A percentile compares a stretch with the other conserved stretches of the same genome.
These are phyloP conservation scores for Mus caroli DNA, from an alignment of 2,797 vertebrate genomes.

Conservation along the genomic window DNA sequence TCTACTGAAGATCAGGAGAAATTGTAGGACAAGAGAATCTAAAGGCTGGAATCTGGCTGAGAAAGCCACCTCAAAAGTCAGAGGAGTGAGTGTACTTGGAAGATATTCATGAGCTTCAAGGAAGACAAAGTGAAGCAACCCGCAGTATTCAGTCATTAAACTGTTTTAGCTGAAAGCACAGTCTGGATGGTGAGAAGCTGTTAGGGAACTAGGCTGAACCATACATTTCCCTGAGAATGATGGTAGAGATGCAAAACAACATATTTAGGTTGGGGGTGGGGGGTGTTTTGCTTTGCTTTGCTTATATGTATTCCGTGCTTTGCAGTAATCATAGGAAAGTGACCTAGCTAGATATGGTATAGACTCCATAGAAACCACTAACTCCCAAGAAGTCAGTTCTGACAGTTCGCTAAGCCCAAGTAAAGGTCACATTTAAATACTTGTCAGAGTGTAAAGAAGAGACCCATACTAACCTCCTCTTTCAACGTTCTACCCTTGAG, in stretches of 20 bases:
- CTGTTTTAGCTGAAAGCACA: not conserved
- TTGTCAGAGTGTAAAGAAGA: not conserved
- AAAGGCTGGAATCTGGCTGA: not conserved
- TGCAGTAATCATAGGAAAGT: not conserved
- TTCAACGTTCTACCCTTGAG: not conserved
- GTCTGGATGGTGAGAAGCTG: not conserved
- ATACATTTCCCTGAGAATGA: not conserved
- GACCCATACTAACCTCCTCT: not conserved
- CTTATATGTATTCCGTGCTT: not conserved
- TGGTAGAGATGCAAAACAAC: not conserved
- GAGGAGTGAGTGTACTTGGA: not conserved
- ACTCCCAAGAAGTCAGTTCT: not conserved
- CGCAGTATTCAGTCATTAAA: not conserved
- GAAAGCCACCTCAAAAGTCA: not conserved
- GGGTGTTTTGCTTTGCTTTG: not conserved
- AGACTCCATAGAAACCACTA: not conserved
- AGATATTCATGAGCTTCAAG: not conserved
- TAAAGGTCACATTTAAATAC: not conserved
- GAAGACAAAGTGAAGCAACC: not conserved
- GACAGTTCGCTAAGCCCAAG: not conserved
- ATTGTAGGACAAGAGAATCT: not conserved
- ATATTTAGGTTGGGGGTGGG: not conserved
- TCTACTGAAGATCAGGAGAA: constrained; percentile 14
- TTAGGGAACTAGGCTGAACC: not conserved
- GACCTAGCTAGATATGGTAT: not conserved